These are phyloP conservation scores for Chrysopa pallens DNA, from an alignment of 1,140 invertebrate species.

Conservation along the genomic window DNA sequence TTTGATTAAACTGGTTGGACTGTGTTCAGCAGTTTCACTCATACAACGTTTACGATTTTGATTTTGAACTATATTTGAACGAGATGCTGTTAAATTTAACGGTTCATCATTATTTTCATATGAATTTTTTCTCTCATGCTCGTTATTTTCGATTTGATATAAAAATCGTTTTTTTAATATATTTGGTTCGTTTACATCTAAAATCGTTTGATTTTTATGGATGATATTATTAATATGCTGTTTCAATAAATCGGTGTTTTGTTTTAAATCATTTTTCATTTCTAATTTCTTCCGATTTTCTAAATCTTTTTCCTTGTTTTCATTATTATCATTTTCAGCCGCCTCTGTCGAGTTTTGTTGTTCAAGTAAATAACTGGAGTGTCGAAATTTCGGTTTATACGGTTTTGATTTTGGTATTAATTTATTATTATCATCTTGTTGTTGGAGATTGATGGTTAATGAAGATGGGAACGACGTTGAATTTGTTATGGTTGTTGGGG, in stretches of 20 bases:
- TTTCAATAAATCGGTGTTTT: conserved; percentile 1
- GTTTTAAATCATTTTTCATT: neutral
- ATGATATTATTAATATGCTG: conserved; percentile 19
- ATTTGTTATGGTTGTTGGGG: conserved; percentile 15
- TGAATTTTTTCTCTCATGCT: conserved; percentile 15
- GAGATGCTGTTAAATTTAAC: conserved; percentile 37
- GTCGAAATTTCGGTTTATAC: conserved; percentile 21
- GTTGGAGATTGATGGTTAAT: neutral
- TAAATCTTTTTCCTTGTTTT: neutral
- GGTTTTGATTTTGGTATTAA: conserved; percentile 14
- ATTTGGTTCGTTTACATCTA: conserved; percentile 12
- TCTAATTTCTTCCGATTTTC: neutral
- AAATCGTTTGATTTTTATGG: conserved; percentile 18
- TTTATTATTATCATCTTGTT: conserved; percentile 5
- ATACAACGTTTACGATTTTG: conserved; percentile 41
- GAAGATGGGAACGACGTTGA: conserved; percentile 4
- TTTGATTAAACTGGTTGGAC: conserved; percentile 44
- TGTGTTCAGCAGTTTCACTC: conserved; percentile 22
- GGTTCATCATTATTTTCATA: conserved; percentile 29
- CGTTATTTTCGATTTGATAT: neutral
- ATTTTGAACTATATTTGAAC: too few species aligned
- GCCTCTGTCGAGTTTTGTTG: neutral
- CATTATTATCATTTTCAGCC: neutral
- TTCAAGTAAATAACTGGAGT: conserved; percentile 9
- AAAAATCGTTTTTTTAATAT: conserved; percentile 10